A percentile compares a stretch with the other conserved stretches of the same genome.
phyloP scores from a whole-genome alignment of 2,797 vertebrate species.

The Rhodeus uyekii region DNA sequence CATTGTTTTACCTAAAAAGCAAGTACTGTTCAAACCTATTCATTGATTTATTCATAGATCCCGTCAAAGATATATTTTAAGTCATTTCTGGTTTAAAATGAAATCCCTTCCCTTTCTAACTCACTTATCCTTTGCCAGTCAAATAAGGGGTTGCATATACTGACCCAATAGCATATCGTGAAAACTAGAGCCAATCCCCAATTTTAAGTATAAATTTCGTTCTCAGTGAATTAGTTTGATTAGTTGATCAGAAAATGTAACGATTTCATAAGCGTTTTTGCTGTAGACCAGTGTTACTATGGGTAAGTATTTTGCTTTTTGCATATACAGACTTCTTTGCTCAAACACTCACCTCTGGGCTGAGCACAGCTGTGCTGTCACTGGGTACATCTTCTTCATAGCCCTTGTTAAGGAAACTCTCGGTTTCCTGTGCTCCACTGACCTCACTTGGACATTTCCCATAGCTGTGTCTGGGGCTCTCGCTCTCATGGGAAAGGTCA shows the following conservation, averaged over 20 bases:
- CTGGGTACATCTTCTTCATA: conserved; percentile 96
- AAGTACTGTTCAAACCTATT: not conserved
- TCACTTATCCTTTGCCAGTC: not conserved
- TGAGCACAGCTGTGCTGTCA: conserved; percentile 94
- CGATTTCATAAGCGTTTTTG: not conserved
- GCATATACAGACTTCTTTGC: not conserved
- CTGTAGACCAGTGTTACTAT: not conserved
- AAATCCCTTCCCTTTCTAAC: not conserved
- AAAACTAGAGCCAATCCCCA: not conserved
- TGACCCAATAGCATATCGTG: not conserved
- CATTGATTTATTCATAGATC: not conserved
- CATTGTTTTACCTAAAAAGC: not conserved
- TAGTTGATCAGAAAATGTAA: not conserved
- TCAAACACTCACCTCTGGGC: conserved; percentile 83
- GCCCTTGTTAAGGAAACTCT: conserved; percentile 92
- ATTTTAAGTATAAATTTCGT: not conserved
- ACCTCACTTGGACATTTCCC: conserved; percentile 90
- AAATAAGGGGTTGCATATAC: not conserved
- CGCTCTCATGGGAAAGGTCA: conserved; percentile 87
- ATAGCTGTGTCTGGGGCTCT: conserved; percentile 90
- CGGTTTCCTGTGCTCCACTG: conserved; percentile 85
- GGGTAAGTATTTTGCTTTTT: not conserved
- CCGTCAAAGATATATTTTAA: not conserved
- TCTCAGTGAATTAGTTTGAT: not conserved
- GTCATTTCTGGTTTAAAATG: not conserved